Percentiles rank a stretch among this genome's conserved stretches.
Conservation (phyloP, 2,113 vertebrate genomes). For the Mesembrinibis cayennensis region DNA sequence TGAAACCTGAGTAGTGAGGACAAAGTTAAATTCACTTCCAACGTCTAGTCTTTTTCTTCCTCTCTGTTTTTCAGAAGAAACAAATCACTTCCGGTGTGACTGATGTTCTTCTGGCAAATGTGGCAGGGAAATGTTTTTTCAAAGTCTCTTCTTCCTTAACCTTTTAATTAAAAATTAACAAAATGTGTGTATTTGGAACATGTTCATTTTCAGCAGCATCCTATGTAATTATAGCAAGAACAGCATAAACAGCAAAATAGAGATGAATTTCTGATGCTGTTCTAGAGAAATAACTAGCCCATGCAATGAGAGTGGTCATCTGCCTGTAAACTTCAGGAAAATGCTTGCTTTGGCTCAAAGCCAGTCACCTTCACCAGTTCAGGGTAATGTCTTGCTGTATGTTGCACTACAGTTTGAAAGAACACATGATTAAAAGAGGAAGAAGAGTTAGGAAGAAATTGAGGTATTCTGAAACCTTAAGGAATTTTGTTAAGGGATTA, state of each 20-base stretch:
- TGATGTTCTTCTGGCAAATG: background rate
- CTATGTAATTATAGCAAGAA: background rate
- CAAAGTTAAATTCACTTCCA: background rate
- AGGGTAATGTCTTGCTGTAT: background rate
- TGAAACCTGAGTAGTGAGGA: background rate
- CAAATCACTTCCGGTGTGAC: background rate
- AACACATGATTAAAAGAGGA: background rate
- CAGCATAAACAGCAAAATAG: background rate
- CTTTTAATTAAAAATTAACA: background rate
- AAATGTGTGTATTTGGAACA: background rate
- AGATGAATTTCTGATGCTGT: background rate
- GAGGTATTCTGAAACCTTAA: background rate
- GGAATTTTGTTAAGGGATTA: background rate
- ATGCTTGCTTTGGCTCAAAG: background rate
- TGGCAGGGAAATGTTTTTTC: background rate
- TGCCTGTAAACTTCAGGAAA: background rate
- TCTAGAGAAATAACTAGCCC: background rate
- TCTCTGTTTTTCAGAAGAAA: background rate
- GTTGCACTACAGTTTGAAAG: background rate
- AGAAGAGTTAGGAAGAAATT: background rate
- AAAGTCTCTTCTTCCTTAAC: background rate
- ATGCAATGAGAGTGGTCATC: accelerated
- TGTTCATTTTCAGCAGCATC: accelerated
- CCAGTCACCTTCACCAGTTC: background rate
- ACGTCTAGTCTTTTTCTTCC: background rate